Evolutionary conservation across 2,797 vertebrate genomes (phyloP).

Genomic region (Silurus aristotelis): DNA sequence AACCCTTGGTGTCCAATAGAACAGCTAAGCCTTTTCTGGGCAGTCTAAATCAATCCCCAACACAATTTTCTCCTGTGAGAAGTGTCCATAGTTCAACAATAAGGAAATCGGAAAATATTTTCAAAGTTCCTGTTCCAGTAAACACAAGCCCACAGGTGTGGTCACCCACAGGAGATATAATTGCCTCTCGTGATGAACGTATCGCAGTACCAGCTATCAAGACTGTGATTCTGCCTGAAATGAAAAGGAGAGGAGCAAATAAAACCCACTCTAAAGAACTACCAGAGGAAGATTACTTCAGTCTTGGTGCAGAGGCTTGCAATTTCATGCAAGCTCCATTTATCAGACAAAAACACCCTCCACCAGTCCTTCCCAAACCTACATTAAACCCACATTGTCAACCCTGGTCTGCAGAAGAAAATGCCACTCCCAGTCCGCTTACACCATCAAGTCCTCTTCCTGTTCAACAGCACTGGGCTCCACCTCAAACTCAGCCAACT

Average conservation of each 20-base stretch:
- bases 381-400: conserved; percentile 79
- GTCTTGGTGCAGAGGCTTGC: conserved; percentile 95
- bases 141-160: conserved; percentile 72
- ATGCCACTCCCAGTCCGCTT: conserved; percentile 69
- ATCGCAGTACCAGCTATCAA: conserved; percentile 92
- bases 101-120: conserved; percentile 77
- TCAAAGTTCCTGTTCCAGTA: conserved; percentile 74
- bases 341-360: conserved; percentile 90
- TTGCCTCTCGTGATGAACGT: conserved; percentile 94
- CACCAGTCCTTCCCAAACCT: conserved; percentile 95
- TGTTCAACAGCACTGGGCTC: conserved; percentile 60
- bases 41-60: conserved; percentile 68
- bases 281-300: conserved; percentile 95
- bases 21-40: conserved; percentile 88
- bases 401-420: conserved; percentile 79
- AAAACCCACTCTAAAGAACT: conserved; percentile 78
- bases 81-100: conserved; percentile 64
- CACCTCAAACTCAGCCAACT: conserved; percentile 61
- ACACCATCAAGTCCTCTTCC: conserved; percentile 60
- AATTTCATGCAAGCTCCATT: conserved; percentile 93
- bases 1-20: conserved; percentile 79
- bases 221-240: conserved; percentile 86
- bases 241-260: conserved; percentile 79
- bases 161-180: conserved; percentile 83
- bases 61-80: conserved; percentile 67